phyloP scores from a whole-genome alignment of 2,797 vertebrate genomes.

The Eutrigla gurnardus region DNA sequence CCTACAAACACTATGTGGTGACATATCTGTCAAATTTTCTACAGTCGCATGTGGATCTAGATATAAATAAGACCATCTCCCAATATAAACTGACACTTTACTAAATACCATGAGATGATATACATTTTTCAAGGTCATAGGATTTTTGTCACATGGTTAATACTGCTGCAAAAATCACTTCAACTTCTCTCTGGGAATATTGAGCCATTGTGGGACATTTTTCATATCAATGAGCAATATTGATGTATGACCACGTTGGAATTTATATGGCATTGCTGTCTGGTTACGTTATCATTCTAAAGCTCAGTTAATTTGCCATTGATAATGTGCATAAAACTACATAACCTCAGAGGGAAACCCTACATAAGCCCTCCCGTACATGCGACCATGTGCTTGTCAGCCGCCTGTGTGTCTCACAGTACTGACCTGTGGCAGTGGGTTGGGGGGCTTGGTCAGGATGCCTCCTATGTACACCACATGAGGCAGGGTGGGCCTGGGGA shows the following conservation, averaged over 20 bases:
- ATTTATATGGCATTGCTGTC: not conserved
- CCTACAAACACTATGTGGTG: not conserved
- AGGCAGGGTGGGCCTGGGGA: slow-evolving; percentile 95
- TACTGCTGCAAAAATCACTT: not conserved
- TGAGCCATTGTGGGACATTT: not conserved
- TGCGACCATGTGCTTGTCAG: not conserved
- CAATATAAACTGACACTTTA: not conserved
- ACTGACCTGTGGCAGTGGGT: slow-evolving; percentile 94
- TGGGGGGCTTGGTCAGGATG: slow-evolving; percentile 94
- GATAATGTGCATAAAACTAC: not conserved
- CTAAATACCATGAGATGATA: not conserved
- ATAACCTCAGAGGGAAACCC: not conserved
- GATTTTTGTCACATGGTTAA: not conserved
- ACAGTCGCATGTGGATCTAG: too few relatives aligned
- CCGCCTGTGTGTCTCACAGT: slow-evolving; percentile 36
- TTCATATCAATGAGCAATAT: not conserved
- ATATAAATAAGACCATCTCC: not conserved
- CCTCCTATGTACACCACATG: slow-evolving; percentile 98
- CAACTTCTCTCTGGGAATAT: not conserved
- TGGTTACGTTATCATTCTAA: not conserved
- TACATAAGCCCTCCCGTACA: slow-evolving; percentile 33
- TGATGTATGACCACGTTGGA: not conserved
- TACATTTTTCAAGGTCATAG: not conserved
- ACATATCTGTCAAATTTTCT: too few relatives aligned
- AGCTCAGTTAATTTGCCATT: not conserved